phyloP scores from a whole-genome alignment of 2,888 invertebrate genomes.

The Ochropleura plecta region DNA sequence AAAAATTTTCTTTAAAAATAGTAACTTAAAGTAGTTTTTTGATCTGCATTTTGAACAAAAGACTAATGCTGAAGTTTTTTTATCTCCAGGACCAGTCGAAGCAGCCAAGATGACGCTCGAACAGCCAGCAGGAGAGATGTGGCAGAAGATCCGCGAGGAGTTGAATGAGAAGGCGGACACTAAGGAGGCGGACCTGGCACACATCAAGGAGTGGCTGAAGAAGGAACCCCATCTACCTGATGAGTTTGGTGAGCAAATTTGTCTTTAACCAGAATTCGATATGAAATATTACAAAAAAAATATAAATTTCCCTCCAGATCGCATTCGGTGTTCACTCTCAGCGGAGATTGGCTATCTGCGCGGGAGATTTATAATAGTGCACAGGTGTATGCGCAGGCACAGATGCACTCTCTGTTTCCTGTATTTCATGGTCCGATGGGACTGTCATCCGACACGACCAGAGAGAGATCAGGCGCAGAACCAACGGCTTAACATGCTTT shows the following conservation, averaged over 20 bases:
- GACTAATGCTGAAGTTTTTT: neutral
- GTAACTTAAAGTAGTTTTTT: neutral
- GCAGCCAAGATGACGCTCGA: conserved; percentile 92
- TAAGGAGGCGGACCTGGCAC: conserved; percentile 90
- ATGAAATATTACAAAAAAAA: too few relatives aligned
- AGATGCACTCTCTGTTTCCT: too few relatives aligned
- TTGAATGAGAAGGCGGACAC: conserved; percentile 92
- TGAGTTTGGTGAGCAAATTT: conserved; percentile 85
- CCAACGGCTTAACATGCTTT: too few relatives aligned
- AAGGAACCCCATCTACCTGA: conserved; percentile 92
- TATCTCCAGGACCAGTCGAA: conserved; percentile 79
- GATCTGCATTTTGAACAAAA: neutral
- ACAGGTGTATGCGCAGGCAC: too few relatives aligned
- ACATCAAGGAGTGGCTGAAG: conserved; percentile 92
- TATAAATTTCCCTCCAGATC: too few relatives aligned
- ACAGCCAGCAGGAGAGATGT: conserved; percentile 94
- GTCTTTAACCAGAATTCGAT: neutral
- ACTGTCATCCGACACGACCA: too few relatives aligned
- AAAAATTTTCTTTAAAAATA: too few relatives aligned
- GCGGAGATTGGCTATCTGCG: too few relatives aligned
- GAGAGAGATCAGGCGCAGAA: too few relatives aligned
- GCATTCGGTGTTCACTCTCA: too few relatives aligned
- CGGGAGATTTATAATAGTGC: too few relatives aligned
- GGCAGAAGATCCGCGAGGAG: conserved; percentile 93
- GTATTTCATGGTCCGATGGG: too few relatives aligned